Percentiles rank a stretch among this genome's conserved stretches.
These are phyloP conservation scores for Nycticryphes semicollaris DNA, from an alignment of 2,113 vertebrate genomes.

Conservation along the genomic window DNA sequence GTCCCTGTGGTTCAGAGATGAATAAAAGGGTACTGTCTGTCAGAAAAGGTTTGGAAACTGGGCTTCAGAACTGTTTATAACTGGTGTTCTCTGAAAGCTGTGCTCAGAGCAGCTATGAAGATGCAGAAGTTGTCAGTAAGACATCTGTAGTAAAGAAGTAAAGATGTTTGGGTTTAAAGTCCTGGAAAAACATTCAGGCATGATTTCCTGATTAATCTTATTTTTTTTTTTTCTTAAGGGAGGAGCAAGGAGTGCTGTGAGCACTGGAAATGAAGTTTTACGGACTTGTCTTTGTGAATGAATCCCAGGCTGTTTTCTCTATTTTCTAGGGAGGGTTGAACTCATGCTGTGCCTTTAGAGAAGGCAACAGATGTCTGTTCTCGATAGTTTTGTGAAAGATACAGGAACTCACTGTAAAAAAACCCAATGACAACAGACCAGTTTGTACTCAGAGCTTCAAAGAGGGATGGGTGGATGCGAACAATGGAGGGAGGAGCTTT, in stretches of 20 bases:
- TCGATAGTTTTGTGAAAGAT: neutral
- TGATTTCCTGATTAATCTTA: neutral
- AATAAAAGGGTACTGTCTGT: neutral
- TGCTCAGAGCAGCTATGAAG: neutral
- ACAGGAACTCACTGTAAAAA: neutral
- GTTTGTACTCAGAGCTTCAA: neutral
- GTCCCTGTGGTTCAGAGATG: neutral
- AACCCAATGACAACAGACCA: neutral
- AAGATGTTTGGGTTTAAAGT: neutral
- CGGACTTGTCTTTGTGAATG: neutral
- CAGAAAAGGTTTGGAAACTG: neutral
- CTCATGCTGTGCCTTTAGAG: neutral
- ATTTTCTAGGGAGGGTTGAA: neutral
- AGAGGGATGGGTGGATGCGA: neutral
- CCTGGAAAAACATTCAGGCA: neutral
- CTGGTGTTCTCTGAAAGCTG: neutral
- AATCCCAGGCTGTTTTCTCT: neutral
- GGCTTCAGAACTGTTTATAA: neutral
- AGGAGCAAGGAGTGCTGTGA: neutral
- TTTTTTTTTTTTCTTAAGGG: too few species aligned
- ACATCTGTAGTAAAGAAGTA: neutral
- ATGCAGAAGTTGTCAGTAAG: neutral
- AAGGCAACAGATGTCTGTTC: neutral
- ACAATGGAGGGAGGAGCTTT: neutral
- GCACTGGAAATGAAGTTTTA: neutral